Percentiles rank a stretch among this genome's conserved stretches.
phyloP scores from a whole-genome alignment of 2,113 vertebrate genomes.

The Brachypodius melanocephalos region DNA sequence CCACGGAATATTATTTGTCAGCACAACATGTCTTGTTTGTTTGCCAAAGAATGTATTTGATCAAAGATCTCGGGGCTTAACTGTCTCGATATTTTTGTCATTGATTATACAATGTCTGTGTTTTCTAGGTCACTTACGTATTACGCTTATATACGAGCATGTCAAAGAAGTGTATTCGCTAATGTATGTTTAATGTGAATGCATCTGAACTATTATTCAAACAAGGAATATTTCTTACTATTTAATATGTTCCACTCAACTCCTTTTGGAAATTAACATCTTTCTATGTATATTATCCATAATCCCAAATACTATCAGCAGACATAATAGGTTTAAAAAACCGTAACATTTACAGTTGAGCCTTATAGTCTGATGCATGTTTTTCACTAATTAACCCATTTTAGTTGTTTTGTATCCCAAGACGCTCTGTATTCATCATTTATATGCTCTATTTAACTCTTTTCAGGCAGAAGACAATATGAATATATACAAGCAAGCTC shows the following conservation, averaged over 20 bases:
- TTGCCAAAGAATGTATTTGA: background rate
- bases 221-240: background rate
- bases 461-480: constrained; percentile 26
- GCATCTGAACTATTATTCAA: background rate
- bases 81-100: constrained; percentile 36
- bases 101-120: constrained; percentile 6
- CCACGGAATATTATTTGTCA: background rate
- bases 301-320: background rate
- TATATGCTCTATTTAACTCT: constrained; percentile 61
- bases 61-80: constrained; percentile 29
- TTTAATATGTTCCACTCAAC: background rate
- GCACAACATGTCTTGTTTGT: background rate
- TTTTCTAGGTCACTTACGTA: constrained; percentile 59
- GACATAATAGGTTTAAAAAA: constrained; percentile 13
- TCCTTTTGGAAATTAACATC: background rate
- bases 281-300: background rate
- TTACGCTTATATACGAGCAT: background rate
- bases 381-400: constrained; percentile 64
- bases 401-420: constrained; percentile 23
- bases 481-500: constrained; percentile 39
- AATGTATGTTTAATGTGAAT: constrained; percentile 48
- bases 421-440: constrained; percentile 36
- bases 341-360: background rate
- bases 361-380: background rate
- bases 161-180: constrained; percentile 29